Percentiles rank a stretch among this genome's conserved stretches.
These are phyloP conservation scores for Tolmerus cingulatus DNA, from an alignment of 2,888 invertebrate genomes.

Conservation along the genomic window DNA sequence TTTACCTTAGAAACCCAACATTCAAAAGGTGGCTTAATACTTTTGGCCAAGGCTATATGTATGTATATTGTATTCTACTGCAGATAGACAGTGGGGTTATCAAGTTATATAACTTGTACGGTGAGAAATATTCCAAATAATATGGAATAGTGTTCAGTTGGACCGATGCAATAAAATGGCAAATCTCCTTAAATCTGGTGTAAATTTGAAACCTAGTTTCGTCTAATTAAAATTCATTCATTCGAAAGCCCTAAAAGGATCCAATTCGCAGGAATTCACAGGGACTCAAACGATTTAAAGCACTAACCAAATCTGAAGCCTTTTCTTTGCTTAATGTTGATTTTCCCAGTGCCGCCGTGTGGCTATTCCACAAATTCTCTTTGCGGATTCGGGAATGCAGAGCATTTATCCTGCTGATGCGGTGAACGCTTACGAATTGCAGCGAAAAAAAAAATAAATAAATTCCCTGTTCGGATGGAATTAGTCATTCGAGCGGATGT, in stretches of 20 bases:
- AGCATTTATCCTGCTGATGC: background rate
- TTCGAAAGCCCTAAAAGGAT: background rate
- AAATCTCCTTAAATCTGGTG: background rate
- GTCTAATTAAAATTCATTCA: background rate
- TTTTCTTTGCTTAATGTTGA: background rate
- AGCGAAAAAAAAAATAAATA: background rate
- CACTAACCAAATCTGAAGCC: background rate
- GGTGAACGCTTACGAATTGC: background rate
- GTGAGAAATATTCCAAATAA: no score
- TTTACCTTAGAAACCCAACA: no score
- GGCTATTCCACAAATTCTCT: slow-evolving; percentile 22
- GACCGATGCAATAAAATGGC: no score
- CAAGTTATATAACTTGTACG: no score
- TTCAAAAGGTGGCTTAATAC: no score
- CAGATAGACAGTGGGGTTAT: no score
- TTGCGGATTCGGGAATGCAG: slow-evolving; percentile 13
- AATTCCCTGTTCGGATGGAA: slow-evolving; percentile 13
- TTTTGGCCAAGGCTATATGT: no score
- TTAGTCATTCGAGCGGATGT: slow-evolving; percentile 41
- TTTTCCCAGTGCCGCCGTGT: no score
- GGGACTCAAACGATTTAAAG: background rate
- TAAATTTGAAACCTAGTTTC: background rate
- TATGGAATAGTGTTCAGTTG: no score
- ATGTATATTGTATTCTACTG: no score
- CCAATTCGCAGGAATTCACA: background rate